Percentiles rank a stretch among this genome's conserved stretches.
Conservation (phyloP, 2,888 invertebrate species). For the Anagyrus pseudococci region DNA sequence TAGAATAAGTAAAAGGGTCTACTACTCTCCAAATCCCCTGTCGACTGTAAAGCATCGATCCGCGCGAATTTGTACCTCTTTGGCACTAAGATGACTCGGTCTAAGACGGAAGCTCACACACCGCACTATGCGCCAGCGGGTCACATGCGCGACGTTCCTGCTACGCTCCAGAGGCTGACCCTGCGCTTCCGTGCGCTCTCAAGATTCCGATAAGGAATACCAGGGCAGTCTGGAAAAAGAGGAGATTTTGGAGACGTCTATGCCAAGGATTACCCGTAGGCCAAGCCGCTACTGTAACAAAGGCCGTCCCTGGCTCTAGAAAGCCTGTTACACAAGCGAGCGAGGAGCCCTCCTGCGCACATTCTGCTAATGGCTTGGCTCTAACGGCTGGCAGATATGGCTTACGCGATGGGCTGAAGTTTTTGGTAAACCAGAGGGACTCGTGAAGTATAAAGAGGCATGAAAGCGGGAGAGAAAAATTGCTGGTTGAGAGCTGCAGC, state of each 20-base stretch:
- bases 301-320: neutral
- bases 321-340: neutral
- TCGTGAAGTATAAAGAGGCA: slow-evolving; percentile 21
- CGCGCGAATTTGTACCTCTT: slow-evolving; percentile 23
- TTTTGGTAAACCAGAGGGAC: slow-evolving; percentile 13
- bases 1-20: neutral
- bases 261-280: slow-evolving; percentile 25
- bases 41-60: no score
- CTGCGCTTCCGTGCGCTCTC: neutral
- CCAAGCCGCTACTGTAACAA: slow-evolving; percentile 3
- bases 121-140: neutral
- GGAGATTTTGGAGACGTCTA: neutral
- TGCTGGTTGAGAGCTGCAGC: slow-evolving; percentile 13
- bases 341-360: neutral
- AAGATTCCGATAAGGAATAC: neutral
- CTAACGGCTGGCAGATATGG: neutral
- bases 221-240: neutral
- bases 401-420: neutral
- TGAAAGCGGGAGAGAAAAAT: neutral
- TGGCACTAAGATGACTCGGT: neutral
- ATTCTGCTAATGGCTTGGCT: slow-evolving; percentile 30
- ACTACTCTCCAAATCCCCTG: neutral
- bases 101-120: neutral
- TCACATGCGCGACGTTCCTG: slow-evolving; percentile 13
- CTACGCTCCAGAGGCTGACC: neutral